These are phyloP conservation scores for Tragulus kanchil DNA, from an alignment of 2,113 vertebrate species.

Conservation along the genomic window DNA sequence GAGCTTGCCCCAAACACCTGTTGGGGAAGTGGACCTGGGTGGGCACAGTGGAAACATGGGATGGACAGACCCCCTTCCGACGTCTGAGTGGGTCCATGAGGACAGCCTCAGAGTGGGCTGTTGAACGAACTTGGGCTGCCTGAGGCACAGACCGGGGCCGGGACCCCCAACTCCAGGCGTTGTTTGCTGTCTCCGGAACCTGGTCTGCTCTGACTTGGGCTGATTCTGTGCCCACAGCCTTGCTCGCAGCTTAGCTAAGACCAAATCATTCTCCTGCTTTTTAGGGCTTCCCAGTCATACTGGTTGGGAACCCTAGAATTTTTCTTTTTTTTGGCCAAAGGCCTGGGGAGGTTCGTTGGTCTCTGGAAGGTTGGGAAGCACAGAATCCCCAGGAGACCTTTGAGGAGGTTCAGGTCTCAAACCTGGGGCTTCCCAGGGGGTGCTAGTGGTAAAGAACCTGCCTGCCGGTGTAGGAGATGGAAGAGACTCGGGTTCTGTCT, in stretches of 20 bases:
- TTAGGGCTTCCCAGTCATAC: background rate
- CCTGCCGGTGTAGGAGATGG: background rate
- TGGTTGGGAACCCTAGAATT: background rate
- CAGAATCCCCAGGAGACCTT: background rate
- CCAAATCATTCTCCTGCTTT: background rate
- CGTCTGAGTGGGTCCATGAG: fast-evolving
- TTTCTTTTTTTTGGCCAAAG: background rate
- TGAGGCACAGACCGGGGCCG: background rate
- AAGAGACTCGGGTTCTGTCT: background rate
- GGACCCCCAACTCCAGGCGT: background rate
- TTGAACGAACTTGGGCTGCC: background rate
- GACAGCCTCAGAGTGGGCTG: background rate
- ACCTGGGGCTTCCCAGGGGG: background rate
- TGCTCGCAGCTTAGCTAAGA: background rate
- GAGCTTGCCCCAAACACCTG: slow-evolving; percentile 12
- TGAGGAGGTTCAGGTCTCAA: background rate
- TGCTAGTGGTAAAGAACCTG: background rate
- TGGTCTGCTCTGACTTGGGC: background rate
- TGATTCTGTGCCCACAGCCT: background rate
- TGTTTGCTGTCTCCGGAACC: background rate
- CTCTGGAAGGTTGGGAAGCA: background rate
- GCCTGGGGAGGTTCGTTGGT: background rate
- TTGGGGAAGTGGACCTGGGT: background rate
- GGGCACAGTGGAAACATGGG: background rate
- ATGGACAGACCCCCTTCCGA: background rate